A percentile compares a stretch with the other conserved stretches of the same genome.
phyloP scores from a whole-genome alignment of 1,140 invertebrate genomes.

The Limonius californicus region DNA sequence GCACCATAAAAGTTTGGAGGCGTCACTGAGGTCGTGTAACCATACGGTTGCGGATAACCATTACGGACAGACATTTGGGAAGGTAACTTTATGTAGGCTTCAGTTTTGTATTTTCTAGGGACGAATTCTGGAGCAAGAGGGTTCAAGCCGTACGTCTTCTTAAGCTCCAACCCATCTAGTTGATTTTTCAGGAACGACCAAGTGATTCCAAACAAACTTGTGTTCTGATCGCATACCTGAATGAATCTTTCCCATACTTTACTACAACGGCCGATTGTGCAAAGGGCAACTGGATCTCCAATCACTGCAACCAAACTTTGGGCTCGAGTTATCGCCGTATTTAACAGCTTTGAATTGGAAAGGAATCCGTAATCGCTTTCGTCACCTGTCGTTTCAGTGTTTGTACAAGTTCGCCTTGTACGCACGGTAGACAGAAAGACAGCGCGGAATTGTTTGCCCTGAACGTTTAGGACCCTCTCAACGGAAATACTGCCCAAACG shows the following conservation, averaged over 20 bases:
- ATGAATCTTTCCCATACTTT: slow-evolving; percentile 83
- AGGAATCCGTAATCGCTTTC: slow-evolving; percentile 80
- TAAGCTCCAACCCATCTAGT: slow-evolving; percentile 68
- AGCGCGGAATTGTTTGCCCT: slow-evolving; percentile 85
- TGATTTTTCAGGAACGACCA: slow-evolving; percentile 64
- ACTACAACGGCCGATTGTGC: slow-evolving; percentile 78
- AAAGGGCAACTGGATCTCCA: slow-evolving; percentile 81
- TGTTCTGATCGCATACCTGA: slow-evolving; percentile 66
- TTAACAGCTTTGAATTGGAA: slow-evolving; percentile 79
- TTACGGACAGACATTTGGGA: not conserved
- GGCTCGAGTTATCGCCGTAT: slow-evolving; percentile 83
- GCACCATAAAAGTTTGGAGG: not conserved
- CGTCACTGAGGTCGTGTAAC: not conserved
- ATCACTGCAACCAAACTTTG: slow-evolving; percentile 85
- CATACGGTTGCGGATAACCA: not conserved
- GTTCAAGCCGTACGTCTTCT: slow-evolving; percentile 73
- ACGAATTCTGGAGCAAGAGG: slow-evolving; percentile 80
- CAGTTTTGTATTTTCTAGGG: slow-evolving; percentile 55
- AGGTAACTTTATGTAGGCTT: slow-evolving; percentile 35
- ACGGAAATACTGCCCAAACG: slow-evolving; percentile 75
- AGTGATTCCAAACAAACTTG: slow-evolving; percentile 73
- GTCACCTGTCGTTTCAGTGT: slow-evolving; percentile 49
- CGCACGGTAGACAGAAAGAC: slow-evolving; percentile 82
- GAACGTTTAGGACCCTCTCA: slow-evolving; percentile 82
- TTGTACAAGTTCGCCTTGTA: slow-evolving; percentile 68